A percentile compares a stretch with the other conserved stretches of the same genome.
Conservation (phyloP, 2,113 vertebrate genomes). For the Ovis aries region ARS-UI_Ramb_v3.0 NC_056073.1:23851001-23851500, state of each 20-base stretch:
- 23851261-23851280: background rate
- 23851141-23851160: background rate
- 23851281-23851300: background rate
- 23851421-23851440: background rate
- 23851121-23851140: background rate
- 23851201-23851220: too few relatives aligned
- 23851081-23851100: background rate
- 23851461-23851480: background rate
- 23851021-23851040: background rate
- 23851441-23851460: background rate
- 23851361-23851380: background rate
- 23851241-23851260: background rate
- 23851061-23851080: too few relatives aligned
- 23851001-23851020: background rate
- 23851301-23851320: background rate
- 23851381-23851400: background rate
- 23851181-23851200: background rate
- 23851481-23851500: background rate
- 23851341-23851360: background rate
- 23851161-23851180: too few relatives aligned
- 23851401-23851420: background rate
- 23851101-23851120: background rate
- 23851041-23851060: rapidly evolving
- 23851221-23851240: background rate
- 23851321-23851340: background rate